Evolutionary conservation across 2,113 vertebrate species (phyloP), one percentile per base, ranked within the genome.

Genomic region (Hirundichthys speculiger): DNA sequence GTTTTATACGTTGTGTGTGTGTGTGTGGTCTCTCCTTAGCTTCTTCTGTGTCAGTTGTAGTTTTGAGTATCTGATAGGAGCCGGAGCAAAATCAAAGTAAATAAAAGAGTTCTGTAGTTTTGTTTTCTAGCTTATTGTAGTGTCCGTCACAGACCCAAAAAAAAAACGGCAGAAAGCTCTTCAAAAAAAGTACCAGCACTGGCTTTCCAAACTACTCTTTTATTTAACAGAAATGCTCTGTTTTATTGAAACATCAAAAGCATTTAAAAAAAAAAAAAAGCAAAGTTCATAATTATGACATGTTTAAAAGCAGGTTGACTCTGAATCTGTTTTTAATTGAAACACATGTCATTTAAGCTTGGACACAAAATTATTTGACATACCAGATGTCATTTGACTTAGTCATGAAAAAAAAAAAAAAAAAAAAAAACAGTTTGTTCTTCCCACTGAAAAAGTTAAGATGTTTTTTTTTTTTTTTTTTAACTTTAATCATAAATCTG

Each of bases 371-470:
- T 20, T 11, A 49, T 30, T 10, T 46, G 41, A 34, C 69, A 43
- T 60, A n/a, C 62, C 58, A 79, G 51, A 69, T 80, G 38, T 22
- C 52, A 30, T 46, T 27, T 10, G 21, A 20, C 16, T 27, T 18
- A 10, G 30, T 34, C 30, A 34, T 34, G 25, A 6, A 27, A 27
- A 27, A 34, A 6, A 34, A 34, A 34, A 34, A 34, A 34, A 34
- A 34, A 10, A 34, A 10, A n/a, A n/a, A n/a, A n/a, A n/a, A n/a
- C n/a, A n/a, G n/a, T n/a, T n/a, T 7, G 30, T 10, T 34, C 11
- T 34, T 34, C 6, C 11, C 30, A 9, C 11, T 3, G 30, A 34
- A 34, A 4, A 5, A 27, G 16, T 16, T n/a, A n/a, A n/a, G n/a
- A n/a, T n/a, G n/a, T n/a, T n/a, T n/a, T n/a, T n/a, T n/a, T n/a